These are phyloP conservation scores for Meteorus sp. DNA, from an alignment of 1,140 invertebrate species.

Conservation along the genomic window DNA sequence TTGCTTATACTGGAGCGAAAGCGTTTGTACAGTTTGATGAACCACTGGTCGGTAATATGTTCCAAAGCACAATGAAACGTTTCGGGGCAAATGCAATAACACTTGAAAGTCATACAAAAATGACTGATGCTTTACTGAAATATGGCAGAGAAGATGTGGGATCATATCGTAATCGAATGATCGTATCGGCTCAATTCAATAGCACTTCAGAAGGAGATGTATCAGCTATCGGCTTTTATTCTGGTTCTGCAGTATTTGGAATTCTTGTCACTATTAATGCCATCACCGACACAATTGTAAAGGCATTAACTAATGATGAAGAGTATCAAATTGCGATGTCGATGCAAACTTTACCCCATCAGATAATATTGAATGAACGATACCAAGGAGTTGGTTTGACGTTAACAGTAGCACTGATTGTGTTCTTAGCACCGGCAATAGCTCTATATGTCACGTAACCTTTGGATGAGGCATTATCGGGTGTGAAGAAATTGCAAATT, in stretches of 20 bases:
- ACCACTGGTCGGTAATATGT: constrained; percentile 31
- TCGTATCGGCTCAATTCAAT: constrained; percentile 51
- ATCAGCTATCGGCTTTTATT: constrained; percentile 47
- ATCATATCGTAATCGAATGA: constrained; percentile 44
- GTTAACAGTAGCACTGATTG: constrained; percentile 13
- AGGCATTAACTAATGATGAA: too few relatives aligned
- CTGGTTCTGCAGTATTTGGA: constrained; percentile 45
- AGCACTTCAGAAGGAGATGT: constrained; percentile 17
- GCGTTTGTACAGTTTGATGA: constrained; percentile 38
- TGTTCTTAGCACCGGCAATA: constrained; percentile 28
- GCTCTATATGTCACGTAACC: constrained; percentile 54
- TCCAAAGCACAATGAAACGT: constrained; percentile 28
- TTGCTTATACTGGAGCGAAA: constrained; percentile 30
- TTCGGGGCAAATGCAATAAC: constrained; percentile 25
- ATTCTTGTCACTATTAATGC: constrained; percentile 51
- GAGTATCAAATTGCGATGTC: too few relatives aligned
- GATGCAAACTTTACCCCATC: constrained; percentile 42
- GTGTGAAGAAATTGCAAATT: constrained; percentile 66
- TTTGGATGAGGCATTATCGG: constrained; percentile 42
- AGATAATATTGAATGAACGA: neutral
- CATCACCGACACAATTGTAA: too few relatives aligned
- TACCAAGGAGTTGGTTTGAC: neutral
- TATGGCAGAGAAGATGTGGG: constrained; percentile 36
- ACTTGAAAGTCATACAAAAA: constrained; percentile 6
- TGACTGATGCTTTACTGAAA: constrained; percentile 38